Evolutionary conservation across 2,113 vertebrate genomes (phyloP).

Genomic region (Vulpes vulpes): DNA sequence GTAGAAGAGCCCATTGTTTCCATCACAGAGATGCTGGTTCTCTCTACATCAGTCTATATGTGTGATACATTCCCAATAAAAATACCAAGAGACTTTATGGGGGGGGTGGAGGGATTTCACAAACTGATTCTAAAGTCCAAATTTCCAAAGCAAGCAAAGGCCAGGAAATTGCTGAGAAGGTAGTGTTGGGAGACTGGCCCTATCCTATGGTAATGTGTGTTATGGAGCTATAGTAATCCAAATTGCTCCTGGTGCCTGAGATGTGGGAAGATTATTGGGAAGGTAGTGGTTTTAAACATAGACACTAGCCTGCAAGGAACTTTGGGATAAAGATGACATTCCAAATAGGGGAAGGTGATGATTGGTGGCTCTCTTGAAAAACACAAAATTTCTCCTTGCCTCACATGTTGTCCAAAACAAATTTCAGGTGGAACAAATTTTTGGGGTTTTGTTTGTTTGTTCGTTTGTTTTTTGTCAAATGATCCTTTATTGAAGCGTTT

Average conservation of each 20-base stretch:
- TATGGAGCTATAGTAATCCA: not conserved
- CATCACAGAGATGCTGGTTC: not conserved
- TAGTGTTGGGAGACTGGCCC: not conserved
- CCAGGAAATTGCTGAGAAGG: not conserved
- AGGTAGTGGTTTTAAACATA: not conserved
- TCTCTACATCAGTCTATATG: not conserved
- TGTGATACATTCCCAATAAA: not conserved
- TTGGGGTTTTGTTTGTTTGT: not conserved
- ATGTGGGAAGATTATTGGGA: not conserved
- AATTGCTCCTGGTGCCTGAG: not conserved
- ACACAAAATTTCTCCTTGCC: not conserved
- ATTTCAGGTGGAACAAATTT: not conserved
- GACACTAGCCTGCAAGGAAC: not conserved
- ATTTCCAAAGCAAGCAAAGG: not conserved
- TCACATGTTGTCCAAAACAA: not conserved
- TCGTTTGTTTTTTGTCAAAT: not conserved
- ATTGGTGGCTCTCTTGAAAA: not conserved
- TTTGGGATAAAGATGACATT: not conserved
- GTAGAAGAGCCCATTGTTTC: not conserved
- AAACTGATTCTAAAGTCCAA: conserved; percentile 4
- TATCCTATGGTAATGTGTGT: not conserved
- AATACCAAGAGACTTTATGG: not conserved
- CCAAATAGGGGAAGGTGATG: not conserved
- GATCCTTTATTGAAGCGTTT: not conserved
- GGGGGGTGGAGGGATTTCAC: not conserved